Base-by-base conservation (phyloP, 2,113 vertebrate genomes). In the Cyrtonyx montezumae region DNA sequence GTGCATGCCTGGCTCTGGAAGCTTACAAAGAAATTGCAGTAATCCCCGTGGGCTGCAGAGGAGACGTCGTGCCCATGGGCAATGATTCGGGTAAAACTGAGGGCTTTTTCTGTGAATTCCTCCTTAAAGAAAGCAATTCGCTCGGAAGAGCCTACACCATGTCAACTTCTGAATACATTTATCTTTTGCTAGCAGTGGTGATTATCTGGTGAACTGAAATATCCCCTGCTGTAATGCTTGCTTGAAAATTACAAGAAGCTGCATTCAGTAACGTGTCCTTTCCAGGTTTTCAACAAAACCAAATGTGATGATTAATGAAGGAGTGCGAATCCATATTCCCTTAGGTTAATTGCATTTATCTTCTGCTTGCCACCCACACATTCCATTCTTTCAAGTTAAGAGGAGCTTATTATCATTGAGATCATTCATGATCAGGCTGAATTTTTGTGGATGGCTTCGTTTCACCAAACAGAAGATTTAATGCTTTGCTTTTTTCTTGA, bases 251-350 rank as follows among this genome's bases (percentile, higher is more conserved):
- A 56, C 11, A 21, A 34, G 28, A 51, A 87, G 83, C 66, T 86
- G 62, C 80, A 81, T 68, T 87, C 48, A 14, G 73, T 2, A 0
- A 51, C 43, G 48, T 28, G 66, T 18, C 67, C 80, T 43, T 26
- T 56, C 88, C 91, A 91, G 70, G 84, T 91, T 94, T 95, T 92
- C 87, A 90, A 26, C 86, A 81, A 75, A 84, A 40, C 69, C 66
- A 32, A 13, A 1, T 1, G 53, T 42, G 81, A 10, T 95, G 92
- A 93, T 93, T 81, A 76, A 82, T 69, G 94, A 71, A 18, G 51
- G 70, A 53, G 69, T 88, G 74, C 3, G 58, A 73, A 90, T 94
- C 88, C 90, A 13, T 71, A 61, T 90, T 78, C 92, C 95, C 79
- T 2, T 46, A 42, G 85, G 79, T 94, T 91, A 86, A 94, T 62